These are phyloP conservation scores for Trinorchestia longiramus DNA, from an alignment of 1,140 invertebrate genomes.

Conservation along the genomic window DNA sequence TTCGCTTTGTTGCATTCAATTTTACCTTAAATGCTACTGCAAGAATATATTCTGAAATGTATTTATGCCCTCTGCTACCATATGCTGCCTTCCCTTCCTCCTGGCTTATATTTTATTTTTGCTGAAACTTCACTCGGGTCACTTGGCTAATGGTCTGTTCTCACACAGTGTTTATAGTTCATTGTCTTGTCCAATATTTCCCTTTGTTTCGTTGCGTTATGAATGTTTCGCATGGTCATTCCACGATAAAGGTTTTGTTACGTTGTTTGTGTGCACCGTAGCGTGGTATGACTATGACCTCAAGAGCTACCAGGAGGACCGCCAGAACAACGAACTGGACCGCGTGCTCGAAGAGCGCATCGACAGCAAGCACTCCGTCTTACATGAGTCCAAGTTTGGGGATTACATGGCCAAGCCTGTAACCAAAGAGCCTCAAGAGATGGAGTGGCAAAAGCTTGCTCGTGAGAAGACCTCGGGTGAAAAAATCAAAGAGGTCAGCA, in stretches of 20 bases:
- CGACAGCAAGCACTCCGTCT: constrained; percentile 71
- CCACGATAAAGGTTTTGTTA: constrained; percentile 47
- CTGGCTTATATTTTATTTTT: background rate
- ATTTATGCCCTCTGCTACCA: too few relatives aligned
- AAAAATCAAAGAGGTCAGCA: constrained; percentile 79
- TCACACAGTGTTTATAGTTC: background rate
- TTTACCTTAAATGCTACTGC: too few relatives aligned
- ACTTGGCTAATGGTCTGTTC: background rate
- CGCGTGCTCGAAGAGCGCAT: constrained; percentile 88
- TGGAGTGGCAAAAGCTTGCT: constrained; percentile 86
- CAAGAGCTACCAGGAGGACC: constrained; percentile 84
- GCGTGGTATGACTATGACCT: constrained; percentile 93
- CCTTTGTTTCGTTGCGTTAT: background rate
- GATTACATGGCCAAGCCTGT: constrained; percentile 74
- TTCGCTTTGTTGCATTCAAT: too few relatives aligned
- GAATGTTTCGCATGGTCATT: constrained; percentile 4
- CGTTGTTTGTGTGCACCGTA: constrained; percentile 71
- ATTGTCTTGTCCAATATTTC: background rate
- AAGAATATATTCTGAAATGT: too few relatives aligned
- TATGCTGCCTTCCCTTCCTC: background rate
- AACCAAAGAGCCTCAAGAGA: constrained; percentile 78
- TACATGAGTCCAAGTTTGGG: constrained; percentile 67
- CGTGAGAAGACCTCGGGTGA: constrained; percentile 85
- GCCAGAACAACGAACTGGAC: constrained; percentile 86
- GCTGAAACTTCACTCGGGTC: background rate